A percentile compares a stretch with the other conserved stretches of the same genome.
These are phyloP conservation scores for Pantherophis vulpinus DNA, from an alignment of 2,797 vertebrate species.

Conservation along the genomic window DNA sequence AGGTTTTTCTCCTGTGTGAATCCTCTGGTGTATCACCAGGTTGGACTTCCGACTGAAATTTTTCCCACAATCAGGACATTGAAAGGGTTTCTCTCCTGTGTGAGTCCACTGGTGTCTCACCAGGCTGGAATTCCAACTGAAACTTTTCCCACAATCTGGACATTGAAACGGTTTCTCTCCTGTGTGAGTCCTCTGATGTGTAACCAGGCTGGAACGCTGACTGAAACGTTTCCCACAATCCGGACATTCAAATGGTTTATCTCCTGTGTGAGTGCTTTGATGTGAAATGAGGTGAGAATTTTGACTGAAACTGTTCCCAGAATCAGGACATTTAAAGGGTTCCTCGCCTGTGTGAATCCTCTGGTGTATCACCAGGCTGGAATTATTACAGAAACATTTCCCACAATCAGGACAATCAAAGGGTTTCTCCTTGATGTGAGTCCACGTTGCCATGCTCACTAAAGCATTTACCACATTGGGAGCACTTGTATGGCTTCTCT, in stretches of 20 bases:
- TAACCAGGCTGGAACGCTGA: too few relatives aligned
- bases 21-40: neutral
- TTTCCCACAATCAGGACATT: neutral
- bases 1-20: neutral
- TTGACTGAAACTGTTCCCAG: accelerated
- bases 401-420: neutral
- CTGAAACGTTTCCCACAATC: neutral
- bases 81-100: neutral
- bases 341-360: neutral
- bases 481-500: neutral
- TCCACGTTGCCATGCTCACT: too few relatives aligned
- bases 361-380: neutral
- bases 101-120: neutral
- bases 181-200: too few relatives aligned
- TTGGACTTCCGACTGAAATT: neutral
- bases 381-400: accelerated
- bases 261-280: neutral
- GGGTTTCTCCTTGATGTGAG: neutral
- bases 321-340: neutral
- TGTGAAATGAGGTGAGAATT: accelerated
- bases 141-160: neutral
- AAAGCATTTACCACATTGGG: too few relatives aligned
- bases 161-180: neutral
- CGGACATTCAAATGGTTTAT: neutral
- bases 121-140: neutral